Evolutionary conservation across 2,797 vertebrate species (phyloP).

Genomic region (Pipistrellus kuhlii): DNA sequence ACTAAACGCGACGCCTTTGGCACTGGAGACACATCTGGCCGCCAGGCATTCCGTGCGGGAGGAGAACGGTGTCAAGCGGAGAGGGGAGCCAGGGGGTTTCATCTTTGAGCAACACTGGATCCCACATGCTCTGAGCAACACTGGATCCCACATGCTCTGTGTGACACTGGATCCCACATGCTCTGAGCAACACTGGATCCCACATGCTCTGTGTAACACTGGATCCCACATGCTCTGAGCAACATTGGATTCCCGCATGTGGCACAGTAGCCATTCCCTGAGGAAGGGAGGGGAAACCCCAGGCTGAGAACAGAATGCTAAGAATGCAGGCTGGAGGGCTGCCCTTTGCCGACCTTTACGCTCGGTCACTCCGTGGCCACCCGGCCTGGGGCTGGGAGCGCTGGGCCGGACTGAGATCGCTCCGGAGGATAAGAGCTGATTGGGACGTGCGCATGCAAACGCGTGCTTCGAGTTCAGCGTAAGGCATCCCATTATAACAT

Average conservation of each 20-base stretch:
- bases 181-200: not conserved
- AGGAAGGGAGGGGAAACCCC: not conserved
- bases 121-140: not conserved
- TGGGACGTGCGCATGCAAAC: too few species aligned
- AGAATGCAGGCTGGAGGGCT: not conserved
- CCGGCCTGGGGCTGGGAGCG: too few species aligned
- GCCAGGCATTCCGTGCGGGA: slow-evolving; percentile 2
- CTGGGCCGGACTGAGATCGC: too few species aligned
- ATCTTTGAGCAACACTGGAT: not conserved
- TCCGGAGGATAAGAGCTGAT: too few species aligned
- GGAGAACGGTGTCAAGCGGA: slow-evolving; percentile 12
- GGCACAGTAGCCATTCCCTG: not conserved
- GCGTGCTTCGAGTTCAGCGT: too few species aligned
- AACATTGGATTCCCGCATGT: too few species aligned
- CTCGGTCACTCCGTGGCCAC: too few species aligned
- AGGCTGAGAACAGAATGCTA: not conserved
- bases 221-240: not conserved
- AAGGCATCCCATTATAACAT: too few species aligned
- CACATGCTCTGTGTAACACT: not conserved
- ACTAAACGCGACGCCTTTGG: slow-evolving; percentile 8
- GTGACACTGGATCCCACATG: too few species aligned
- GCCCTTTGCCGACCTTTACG: not conserved
- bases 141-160: too few species aligned
- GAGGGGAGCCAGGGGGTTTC: not conserved
- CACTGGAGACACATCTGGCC: slow-evolving; percentile 3